Percentiles rank a stretch among this genome's conserved stretches.
phyloP scores from a whole-genome alignment of 1,140 invertebrate species.

The Zaprionus vittiger region DNA sequence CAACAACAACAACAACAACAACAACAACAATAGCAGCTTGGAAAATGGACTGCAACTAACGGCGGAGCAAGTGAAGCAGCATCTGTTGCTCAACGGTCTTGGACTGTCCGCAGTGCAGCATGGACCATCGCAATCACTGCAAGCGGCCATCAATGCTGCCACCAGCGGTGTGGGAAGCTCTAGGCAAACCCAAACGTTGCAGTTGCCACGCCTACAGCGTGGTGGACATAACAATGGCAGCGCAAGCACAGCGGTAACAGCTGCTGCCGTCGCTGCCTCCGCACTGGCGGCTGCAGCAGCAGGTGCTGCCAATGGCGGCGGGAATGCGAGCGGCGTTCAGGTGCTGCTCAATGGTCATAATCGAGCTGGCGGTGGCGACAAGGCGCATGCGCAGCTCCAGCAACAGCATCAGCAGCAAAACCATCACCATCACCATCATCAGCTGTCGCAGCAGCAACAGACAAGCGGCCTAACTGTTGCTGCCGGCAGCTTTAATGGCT shows the following conservation, averaged over 20 bases:
- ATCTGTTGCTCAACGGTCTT: constrained; percentile 68
- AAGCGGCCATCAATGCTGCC: constrained; percentile 53
- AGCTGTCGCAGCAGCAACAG: constrained; percentile 23
- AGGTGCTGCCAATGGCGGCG: constrained; percentile 4
- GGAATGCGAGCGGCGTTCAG: constrained; percentile 49
- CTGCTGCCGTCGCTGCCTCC: background rate
- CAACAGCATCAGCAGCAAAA: constrained; percentile 27
- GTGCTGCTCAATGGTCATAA: constrained; percentile 64
- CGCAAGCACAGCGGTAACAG: constrained; percentile 9
- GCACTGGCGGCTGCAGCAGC: constrained; percentile 4
- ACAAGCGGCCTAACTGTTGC: constrained; percentile 52
- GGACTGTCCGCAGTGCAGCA: constrained; percentile 73
- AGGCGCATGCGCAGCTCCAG: constrained; percentile 27
- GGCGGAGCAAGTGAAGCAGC: constrained; percentile 71
- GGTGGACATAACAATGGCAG: constrained; percentile 42
- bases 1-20: constrained; percentile 9
- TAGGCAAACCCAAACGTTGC: constrained; percentile 60
- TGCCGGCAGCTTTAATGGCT: constrained; percentile 67
- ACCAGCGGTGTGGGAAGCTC: constrained; percentile 29
- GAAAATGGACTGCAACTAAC: constrained; percentile 44
- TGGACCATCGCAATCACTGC: constrained; percentile 52
- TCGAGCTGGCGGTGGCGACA: constrained; percentile 12
- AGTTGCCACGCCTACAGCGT: constrained; percentile 59
- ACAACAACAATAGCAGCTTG: constrained; percentile 18
- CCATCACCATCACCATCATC: constrained; percentile 14